phyloP scores from a whole-genome alignment of 2,797 vertebrate genomes.

The Rallus crepitans region DNA sequence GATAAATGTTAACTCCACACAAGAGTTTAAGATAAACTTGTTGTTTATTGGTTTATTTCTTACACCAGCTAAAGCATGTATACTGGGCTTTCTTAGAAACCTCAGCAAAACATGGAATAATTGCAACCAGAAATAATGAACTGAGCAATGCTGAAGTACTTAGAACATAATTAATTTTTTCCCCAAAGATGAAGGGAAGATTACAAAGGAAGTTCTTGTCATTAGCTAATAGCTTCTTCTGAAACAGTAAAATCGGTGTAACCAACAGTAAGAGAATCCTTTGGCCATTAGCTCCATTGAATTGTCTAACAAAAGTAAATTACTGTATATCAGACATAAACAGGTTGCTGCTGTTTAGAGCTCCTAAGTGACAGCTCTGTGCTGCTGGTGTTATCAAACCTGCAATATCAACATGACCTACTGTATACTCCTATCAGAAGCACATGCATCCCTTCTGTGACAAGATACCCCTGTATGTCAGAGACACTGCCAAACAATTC shows the following conservation, averaged over 20 bases:
- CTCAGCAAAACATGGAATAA: background rate
- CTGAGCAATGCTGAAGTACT: background rate
- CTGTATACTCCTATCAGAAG: background rate
- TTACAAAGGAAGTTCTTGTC: background rate
- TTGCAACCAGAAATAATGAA: background rate
- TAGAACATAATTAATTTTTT: background rate
- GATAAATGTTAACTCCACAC: conserved; percentile 27
- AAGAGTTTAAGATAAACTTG: conserved; percentile 8
- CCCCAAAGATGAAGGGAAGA: conserved; percentile 1
- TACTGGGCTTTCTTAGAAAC: conserved; percentile 1
- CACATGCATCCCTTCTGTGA: background rate
- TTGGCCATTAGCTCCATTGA: background rate
- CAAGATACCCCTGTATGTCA: background rate
- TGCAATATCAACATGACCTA: conserved; percentile 23
- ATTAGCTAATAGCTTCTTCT: conserved; percentile 44
- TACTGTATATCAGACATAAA: background rate
- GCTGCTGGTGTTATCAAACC: conserved; percentile 22
- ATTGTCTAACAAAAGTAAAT: background rate
- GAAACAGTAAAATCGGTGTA: background rate
- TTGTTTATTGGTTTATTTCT: conserved; percentile 7
- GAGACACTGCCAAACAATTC: background rate
- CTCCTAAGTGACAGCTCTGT: conserved; percentile 23
- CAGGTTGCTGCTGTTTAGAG: background rate
- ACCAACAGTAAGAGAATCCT: background rate
- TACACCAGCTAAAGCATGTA: background rate